Evolutionary conservation across 1,140 invertebrate species (phyloP).

Genomic region (Drosophila leontia): DNA sequence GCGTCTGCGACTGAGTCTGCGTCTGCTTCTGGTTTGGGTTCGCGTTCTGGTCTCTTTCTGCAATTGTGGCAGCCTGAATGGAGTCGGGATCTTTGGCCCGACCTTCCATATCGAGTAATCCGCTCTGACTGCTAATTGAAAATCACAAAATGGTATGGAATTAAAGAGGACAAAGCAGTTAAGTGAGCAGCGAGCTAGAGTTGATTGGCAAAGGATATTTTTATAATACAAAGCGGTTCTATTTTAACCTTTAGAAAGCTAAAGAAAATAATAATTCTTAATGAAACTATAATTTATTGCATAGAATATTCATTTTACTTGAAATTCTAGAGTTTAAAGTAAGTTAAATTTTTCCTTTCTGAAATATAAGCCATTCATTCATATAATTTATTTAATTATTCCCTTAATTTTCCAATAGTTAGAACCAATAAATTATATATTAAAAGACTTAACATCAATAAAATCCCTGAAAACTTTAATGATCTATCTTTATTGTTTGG

Average conservation of each 20-base stretch:
- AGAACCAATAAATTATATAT: background rate
- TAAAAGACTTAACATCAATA: background rate
- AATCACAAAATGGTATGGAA: conserved; percentile 18
- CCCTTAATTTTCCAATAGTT: no score
- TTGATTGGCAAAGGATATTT: background rate
- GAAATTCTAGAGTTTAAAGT: no score
- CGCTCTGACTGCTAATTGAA: conserved; percentile 41
- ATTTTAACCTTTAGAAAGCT: background rate
- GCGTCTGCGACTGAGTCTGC: conserved; percentile 41
- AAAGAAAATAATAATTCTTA: background rate
- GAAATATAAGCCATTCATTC: no score
- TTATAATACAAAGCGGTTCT: background rate
- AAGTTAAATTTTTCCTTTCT: no score
- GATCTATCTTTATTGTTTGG: background rate
- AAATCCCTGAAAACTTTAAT: background rate
- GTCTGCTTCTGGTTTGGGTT: conserved; percentile 3
- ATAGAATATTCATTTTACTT: no score
- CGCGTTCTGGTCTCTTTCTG: conserved; percentile 3
- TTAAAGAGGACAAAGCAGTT: conserved; percentile 1
- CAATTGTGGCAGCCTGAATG: conserved; percentile 35
- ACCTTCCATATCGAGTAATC: conserved; percentile 31
- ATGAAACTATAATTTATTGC: background rate
- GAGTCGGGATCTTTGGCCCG: conserved; percentile 31
- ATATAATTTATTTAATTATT: no score
- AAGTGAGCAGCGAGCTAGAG: background rate